Percentiles rank a stretch among this genome's conserved stretches.
These are phyloP conservation scores for Sinotaia quadrata DNA, from an alignment of 2,888 invertebrate species.

Conservation along the genomic window DNA sequence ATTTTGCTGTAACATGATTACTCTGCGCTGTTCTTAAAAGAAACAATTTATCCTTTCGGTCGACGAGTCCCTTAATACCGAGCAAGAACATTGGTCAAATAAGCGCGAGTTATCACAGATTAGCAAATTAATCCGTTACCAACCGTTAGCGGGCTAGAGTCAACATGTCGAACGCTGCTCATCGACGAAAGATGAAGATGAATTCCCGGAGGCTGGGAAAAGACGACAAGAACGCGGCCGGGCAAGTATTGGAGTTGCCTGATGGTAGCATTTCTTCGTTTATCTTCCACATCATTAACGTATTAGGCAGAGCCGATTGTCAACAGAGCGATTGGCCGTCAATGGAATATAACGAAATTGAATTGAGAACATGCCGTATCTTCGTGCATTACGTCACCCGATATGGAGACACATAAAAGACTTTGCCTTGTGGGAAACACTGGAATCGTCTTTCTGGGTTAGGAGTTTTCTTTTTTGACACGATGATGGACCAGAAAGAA, in stretches of 20 bases:
- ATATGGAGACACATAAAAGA: background rate
- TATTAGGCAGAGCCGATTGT: background rate
- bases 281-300: background rate
- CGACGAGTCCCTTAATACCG: no score
- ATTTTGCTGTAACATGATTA: no score
- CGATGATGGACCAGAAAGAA: no score
- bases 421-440: no score
- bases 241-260: background rate
- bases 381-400: background rate
- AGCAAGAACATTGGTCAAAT: no score
- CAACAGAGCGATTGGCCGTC: constrained; percentile 5
- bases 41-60: no score
- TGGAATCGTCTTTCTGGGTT: no score
- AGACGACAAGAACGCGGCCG: background rate
- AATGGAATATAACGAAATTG: constrained; percentile 17
- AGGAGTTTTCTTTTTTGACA: no score
- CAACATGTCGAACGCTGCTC: constrained; percentile 1
- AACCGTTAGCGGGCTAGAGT: background rate
- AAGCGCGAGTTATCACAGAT: constrained; percentile 10
- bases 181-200: constrained; percentile 13
- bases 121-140: constrained; percentile 17
- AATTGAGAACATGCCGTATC: background rate
- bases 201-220: constrained; percentile 1
- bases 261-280: background rate
- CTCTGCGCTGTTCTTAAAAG: no score